A percentile compares a stretch with the other conserved stretches of the same genome.
phyloP scores from a whole-genome alignment of 2,888 invertebrate genomes.

The Troides helena region DNA sequence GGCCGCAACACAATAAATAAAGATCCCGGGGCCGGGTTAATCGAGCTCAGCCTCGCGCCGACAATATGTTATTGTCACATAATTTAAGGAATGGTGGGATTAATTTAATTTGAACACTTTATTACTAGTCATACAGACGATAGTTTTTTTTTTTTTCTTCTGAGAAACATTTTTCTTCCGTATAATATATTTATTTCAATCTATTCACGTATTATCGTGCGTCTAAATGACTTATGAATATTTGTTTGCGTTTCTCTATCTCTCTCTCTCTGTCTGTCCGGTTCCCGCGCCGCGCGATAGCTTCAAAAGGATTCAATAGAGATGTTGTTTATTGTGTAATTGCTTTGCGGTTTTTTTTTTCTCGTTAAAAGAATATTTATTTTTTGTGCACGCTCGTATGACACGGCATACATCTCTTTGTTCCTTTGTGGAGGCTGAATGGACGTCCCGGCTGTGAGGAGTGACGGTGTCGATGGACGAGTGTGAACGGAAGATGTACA shows the following conservation, averaged over 20 bases:
- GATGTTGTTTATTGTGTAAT: constrained; percentile 12
- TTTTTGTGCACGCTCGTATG: constrained; percentile 15
- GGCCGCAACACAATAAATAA: constrained; percentile 52
- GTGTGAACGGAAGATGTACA: background rate
- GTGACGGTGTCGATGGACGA: constrained; percentile 23
- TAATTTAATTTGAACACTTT: constrained; percentile 66
- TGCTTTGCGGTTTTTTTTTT: constrained; percentile 10
- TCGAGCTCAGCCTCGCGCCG: constrained; percentile 48
- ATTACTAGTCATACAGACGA: constrained; percentile 44
- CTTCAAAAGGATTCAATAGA: constrained; percentile 3
- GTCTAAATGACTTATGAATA: constrained; percentile 25
- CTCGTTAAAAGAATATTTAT: constrained; percentile 21
- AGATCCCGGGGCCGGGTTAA: constrained; percentile 52
- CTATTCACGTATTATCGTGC: constrained; percentile 26
- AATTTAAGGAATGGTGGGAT: constrained; percentile 60
- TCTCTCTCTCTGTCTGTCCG: constrained; percentile 13
- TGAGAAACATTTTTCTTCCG: constrained; percentile 32
- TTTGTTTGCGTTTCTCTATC: constrained; percentile 4
- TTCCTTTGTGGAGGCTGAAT: constrained; percentile 9
- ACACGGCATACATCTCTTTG: constrained; percentile 20
- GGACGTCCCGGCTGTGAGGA: constrained; percentile 17
- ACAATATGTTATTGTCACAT: constrained; percentile 70
- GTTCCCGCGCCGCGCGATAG: constrained; percentile 5
- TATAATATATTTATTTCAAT: constrained; percentile 30
- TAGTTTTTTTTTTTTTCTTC: constrained; percentile 60